Evolutionary conservation across 2,797 vertebrate species (phyloP), one percentile per base, ranked within the genome.

Genomic region (Mormyrops boulengeri): DNA sequence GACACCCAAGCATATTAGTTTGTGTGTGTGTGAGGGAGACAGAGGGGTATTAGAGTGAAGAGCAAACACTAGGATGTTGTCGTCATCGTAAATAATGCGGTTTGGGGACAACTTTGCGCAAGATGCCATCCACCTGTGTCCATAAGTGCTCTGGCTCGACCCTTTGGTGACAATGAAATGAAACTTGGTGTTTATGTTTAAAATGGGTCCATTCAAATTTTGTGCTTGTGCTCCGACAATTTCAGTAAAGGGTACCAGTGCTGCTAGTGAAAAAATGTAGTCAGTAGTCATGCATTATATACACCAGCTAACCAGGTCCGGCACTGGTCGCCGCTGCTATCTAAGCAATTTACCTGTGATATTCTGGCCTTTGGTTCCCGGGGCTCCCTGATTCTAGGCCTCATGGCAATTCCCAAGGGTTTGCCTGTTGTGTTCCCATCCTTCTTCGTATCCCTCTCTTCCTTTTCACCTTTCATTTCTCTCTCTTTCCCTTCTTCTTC

Each of bases 401-500:
- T 93, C 94, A 95, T 95, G 34, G 90, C n/a, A 3, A 92, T 89
- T 26, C 34, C 66, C 19, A 22, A 26, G 9, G 87, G 1, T 7
- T 82, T 89, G 50, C 69, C 22, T 86, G 26, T 53, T 34, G 19
- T 34, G 3, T 17, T 66, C 66, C 26, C 19, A 0, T 60, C 19
- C 11, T 26, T 44, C 85, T 87, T 50, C 9, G 0, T 34, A 22
- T 47, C 30, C 12, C 4, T 73, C 66, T 87, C 49, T 14, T 41
- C 90, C 92, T 4, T 8, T 53, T 89, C 93, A 94, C 3, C 90
- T 47, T 88, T 73, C 12, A 3, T 52, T 88, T 90, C 12, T 6
- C 73, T 30, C 8, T 91, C 90, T 73, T 90, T 91, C 41, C n/a
- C 77, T 89, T 96, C 96, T 53, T 96, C 96, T 88, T 96, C 96